Base-by-base conservation (phyloP, 2,888 invertebrate genomes). In the Aleiodes testaceus region DNA sequence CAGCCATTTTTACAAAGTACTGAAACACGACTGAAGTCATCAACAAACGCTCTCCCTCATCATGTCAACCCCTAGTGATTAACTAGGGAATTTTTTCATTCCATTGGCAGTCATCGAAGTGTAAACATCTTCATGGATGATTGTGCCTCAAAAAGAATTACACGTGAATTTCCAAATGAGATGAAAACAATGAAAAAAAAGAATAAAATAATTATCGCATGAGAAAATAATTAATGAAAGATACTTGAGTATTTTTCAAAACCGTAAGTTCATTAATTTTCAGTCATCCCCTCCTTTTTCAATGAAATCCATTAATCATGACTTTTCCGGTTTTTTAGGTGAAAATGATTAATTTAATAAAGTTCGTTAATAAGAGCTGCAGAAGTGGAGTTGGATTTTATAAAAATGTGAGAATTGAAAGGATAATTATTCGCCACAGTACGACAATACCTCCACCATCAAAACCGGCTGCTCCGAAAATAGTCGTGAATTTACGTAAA, bases 1-100 rank as follows among this genome's bases (percentile, higher is more conserved):
- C 91, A 80, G 93, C 93, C 93, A 93, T 93, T 81, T 86, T 87
- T 77, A 61, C 74, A 47, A 7, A 26, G 59, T 11, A 59, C 18
- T 59, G 42, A 50, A 50, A 50, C 5, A 50, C 20, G 16, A 18
- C 16, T 18, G 16, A 50, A 20, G 9, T 6, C 3, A 16, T n/a
- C 20, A 20, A 69, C 47, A 18, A 52, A 16, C 53, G n/a, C 3
- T n/a, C 22, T 53, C 3, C 55, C 12, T 6, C 2, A 44, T 30
- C 4, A 26, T 5, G 26, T 26, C 30, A 16, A 18, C 6, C 18
- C 55, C 6, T 14, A 36, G 59, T 3, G 11, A 49, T 16, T 42
- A 20, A 18, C 47, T 49, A 30, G 65, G 49, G 16, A 14, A 26
- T 64, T 47, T 64, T 12, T 12, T 22, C 16, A 22, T 20, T 52